phyloP scores from a whole-genome alignment of 2,888 invertebrate species.

The Biston stratarius region DNA sequence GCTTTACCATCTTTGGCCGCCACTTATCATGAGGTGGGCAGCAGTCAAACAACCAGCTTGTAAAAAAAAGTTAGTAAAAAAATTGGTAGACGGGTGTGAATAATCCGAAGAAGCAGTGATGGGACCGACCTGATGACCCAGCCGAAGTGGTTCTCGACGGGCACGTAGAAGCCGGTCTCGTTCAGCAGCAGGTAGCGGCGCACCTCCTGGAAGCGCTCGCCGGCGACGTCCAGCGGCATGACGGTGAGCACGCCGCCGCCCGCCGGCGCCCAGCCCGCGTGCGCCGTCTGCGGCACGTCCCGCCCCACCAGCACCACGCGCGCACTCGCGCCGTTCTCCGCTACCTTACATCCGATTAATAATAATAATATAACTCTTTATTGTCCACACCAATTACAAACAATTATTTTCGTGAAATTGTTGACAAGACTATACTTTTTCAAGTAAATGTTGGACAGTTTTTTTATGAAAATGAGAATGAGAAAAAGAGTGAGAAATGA shows the following conservation, averaged over 20 bases:
- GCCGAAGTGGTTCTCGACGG: constrained; percentile 67
- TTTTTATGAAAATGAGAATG: background rate
- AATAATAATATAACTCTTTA: background rate
- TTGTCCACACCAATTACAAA: too few relatives aligned
- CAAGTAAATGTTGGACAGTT: too few relatives aligned
- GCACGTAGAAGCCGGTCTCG: constrained; percentile 73
- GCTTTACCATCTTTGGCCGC: too few relatives aligned
- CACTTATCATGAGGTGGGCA: too few relatives aligned
- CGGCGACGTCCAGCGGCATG: constrained; percentile 43
- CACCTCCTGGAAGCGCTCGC: constrained; percentile 43
- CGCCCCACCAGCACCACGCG: constrained; percentile 59
- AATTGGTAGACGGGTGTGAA: background rate
- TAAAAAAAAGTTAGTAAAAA: too few relatives aligned
- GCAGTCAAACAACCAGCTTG: too few relatives aligned
- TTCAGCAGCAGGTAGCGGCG: constrained; percentile 67
- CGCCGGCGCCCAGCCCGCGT: constrained; percentile 10
- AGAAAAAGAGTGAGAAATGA: too few relatives aligned
- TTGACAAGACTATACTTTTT: too few relatives aligned
- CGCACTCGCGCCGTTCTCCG: constrained; percentile 29
- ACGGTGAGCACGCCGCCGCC: constrained; percentile 43
- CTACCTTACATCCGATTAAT: constrained; percentile 12
- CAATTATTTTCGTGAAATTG: too few relatives aligned
- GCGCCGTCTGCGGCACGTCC: constrained; percentile 30
- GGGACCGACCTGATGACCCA: constrained; percentile 72
- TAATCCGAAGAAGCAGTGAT: background rate